phyloP scores from a whole-genome alignment of 2,888 invertebrate genomes.

The Tipula confusa region DNA sequence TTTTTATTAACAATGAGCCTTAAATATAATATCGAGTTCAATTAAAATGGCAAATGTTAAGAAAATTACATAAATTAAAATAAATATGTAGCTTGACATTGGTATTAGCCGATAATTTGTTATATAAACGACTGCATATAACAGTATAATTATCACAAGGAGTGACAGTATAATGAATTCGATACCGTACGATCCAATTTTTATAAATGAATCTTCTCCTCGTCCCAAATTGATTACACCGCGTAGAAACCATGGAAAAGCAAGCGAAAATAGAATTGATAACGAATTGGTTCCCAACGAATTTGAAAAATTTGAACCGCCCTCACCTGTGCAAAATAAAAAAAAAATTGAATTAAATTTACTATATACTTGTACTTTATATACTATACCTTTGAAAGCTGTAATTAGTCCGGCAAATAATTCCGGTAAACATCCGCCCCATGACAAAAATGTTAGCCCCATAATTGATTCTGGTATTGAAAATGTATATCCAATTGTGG shows the following conservation, averaged over 20 bases:
- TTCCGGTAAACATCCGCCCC: constrained; percentile 85
- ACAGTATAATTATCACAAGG: constrained; percentile 60
- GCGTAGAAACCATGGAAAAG: constrained; percentile 72
- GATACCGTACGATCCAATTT: constrained; percentile 67
- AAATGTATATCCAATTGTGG: constrained; percentile 75
- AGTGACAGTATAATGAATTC: constrained; percentile 71
- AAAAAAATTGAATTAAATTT: background rate
- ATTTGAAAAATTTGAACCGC: constrained; percentile 75
- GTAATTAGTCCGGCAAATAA: constrained; percentile 77
- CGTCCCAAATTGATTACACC: constrained; percentile 48
- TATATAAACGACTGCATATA: constrained; percentile 60
- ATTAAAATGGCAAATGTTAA: constrained; percentile 66
- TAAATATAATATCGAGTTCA: constrained; percentile 63
- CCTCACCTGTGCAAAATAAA: constrained; percentile 41
- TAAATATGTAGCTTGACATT: constrained; percentile 58
- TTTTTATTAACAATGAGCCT: background rate
- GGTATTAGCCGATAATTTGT: constrained; percentile 62
- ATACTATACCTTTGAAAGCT: constrained; percentile 68
- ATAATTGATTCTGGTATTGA: constrained; percentile 81
- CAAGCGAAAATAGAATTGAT: constrained; percentile 70
- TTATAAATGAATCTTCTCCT: constrained; percentile 49
- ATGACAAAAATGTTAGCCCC: constrained; percentile 87
- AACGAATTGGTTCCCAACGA: constrained; percentile 74
- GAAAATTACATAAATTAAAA: constrained; percentile 60
- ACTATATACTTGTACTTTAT: background rate